These are phyloP conservation scores for Bruchidius siliquastri DNA, from an alignment of 2,888 invertebrate species.

Conservation along the genomic window DNA sequence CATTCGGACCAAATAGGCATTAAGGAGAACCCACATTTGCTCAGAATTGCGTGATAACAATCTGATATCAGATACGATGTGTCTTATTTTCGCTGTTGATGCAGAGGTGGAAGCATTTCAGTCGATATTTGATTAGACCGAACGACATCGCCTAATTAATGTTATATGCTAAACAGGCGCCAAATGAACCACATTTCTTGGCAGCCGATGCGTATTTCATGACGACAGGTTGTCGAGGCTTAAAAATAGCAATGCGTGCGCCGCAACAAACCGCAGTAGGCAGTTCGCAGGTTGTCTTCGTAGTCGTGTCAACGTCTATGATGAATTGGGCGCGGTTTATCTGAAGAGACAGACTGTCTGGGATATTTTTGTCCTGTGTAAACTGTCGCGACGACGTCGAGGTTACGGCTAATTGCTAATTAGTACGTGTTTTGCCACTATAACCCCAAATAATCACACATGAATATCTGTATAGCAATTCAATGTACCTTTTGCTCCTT, in stretches of 20 bases:
- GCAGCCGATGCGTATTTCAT: neutral
- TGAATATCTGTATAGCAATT: no score
- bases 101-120: no score
- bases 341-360: neutral
- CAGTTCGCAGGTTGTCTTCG: no score
- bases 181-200: neutral
- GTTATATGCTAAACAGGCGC: neutral
- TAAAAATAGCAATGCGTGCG: neutral
- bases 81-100: no score
- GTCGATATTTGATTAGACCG: neutral
- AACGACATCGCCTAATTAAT: neutral
- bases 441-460: no score
- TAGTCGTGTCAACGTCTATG: neutral
- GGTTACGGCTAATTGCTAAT: neutral
- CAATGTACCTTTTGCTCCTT: no score
- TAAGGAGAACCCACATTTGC: no score
- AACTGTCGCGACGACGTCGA: neutral
- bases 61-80: no score
- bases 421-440: neutral
- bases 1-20: no score
- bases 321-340: neutral
- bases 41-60: no score
- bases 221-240: neutral
- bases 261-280: no score
- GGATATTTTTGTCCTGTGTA: neutral